Evolutionary conservation across 2,888 invertebrate species (phyloP), one percentile per base, ranked within the genome.

Genomic region (Troilus luridus): DNA sequence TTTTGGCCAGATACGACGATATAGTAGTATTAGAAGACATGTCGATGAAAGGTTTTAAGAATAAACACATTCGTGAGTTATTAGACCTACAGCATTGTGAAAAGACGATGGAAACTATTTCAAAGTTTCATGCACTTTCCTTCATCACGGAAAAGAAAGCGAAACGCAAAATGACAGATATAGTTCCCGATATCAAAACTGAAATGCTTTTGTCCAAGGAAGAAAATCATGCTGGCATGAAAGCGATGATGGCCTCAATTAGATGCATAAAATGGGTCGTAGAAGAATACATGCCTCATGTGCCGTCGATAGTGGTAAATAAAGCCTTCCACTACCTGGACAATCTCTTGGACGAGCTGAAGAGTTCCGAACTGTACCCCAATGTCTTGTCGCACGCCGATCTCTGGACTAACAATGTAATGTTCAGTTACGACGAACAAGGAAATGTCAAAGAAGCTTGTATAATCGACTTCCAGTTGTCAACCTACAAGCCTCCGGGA

Each of bases 1-100:
- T 62, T 88, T 60, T 90, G 27, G 90, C 90, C 19, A 56, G 62
- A 17, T 60, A 21, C 21, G 41, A 90, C 14, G 90, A 90, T 1
- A 54, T 85, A 62, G 6, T 90, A 10, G 90, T 90, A 14, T 17
- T 90, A 88, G 90, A 90, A 62, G 90, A 90, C 58, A 21, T 90
- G 17, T 27, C 90, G 8, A 11, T 17, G 41, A 60, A 88, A 64
- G 88, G 90, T n/a, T 90, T 67, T 54, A 90, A 8, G 27, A 88
- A 88, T 41, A 24, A 7, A 24, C 27, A 17, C 1, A 11, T 81
- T 17, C 24, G 60, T 24, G 62, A 90, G 62, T 12, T 62, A 1
- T 59, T 54, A 0, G 90, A 90, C 19, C 14, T 85, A 0, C 1
- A 60, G 9, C 90, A 90, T 14, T 85, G 85, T n/a, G 19, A 60